Conservation (phyloP, 2,797 vertebrate species). For the Galagoides demidoff region DNA sequence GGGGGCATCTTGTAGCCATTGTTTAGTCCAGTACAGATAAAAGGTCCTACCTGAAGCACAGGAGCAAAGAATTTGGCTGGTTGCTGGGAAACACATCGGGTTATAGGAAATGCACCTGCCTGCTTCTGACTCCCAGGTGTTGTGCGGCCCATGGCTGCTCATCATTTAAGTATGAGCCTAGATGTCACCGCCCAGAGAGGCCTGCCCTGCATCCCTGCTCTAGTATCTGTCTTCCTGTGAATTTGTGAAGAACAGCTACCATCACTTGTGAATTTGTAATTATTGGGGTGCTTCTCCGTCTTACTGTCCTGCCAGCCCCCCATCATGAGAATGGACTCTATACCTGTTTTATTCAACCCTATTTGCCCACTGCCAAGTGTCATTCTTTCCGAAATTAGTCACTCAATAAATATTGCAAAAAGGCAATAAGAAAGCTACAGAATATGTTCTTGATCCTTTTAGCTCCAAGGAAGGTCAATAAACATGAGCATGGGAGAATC, state of each 20-base stretch:
- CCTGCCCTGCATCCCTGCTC: neutral
- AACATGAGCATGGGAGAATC: accelerated
- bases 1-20: neutral
- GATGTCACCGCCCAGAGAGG: neutral
- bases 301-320: neutral
- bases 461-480: neutral
- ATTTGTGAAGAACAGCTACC: neutral
- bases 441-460: neutral
- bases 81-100: too few species aligned
- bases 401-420: neutral
- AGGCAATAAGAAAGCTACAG: neutral
- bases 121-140: neutral
- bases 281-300: neutral
- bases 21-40: neutral
- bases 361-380: neutral
- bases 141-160: neutral
- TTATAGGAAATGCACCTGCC: neutral
- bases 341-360: neutral
- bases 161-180: neutral
- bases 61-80: neutral
- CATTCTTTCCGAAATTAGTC: neutral
- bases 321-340: neutral
- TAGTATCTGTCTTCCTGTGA: neutral
- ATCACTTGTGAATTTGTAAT: neutral
- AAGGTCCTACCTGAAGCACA: neutral